Evolutionary conservation across 2,113 vertebrate genomes (phyloP).

Genomic region (Cyprinodon variegatus): DNA sequence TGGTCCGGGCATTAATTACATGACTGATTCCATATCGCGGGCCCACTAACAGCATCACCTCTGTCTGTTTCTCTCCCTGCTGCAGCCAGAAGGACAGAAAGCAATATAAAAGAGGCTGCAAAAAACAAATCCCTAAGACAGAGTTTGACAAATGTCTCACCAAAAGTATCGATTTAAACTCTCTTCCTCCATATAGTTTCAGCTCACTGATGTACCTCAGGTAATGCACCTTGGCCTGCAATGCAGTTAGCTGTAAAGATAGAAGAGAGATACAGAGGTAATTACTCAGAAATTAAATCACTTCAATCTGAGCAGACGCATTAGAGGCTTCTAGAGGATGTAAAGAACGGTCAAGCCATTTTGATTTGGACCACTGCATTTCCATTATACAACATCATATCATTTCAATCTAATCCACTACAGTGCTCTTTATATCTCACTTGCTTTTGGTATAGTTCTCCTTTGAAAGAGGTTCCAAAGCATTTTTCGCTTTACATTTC

Average conservation of each 20-base stretch:
- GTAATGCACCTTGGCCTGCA: constrained; percentile 98
- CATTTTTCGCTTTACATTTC: neutral
- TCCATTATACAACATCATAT: constrained; percentile 51
- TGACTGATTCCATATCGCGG: constrained; percentile 96
- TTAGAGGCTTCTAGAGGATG: constrained; percentile 34
- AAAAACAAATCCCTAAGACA: neutral
- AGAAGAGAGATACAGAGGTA: constrained; percentile 28
- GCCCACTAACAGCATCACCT: constrained; percentile 91
- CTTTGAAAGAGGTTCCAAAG: neutral
- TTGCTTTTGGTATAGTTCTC: neutral
- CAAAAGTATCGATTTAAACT: constrained; percentile 93
- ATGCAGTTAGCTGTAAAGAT: constrained; percentile 86
- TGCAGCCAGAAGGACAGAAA: constrained; percentile 45
- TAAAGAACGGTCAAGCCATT: constrained; percentile 40
- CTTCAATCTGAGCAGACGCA: constrained; percentile 9
- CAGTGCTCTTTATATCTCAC: constrained; percentile 8
- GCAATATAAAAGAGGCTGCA: neutral
- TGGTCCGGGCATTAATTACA: constrained; percentile 94
- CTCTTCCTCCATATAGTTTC: constrained; percentile 91
- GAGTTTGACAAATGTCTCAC: constrained; percentile 74
- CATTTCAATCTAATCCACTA: constrained; percentile 43
- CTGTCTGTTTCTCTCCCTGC: constrained; percentile 95
- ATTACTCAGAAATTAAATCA: constrained; percentile 26
- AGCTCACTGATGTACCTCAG: constrained; percentile 97
- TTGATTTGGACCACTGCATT: constrained; percentile 47